A percentile compares a stretch with the other conserved stretches of the same genome.
These are phyloP conservation scores for Xestoiulus laeticollis DNA, from an alignment of 2,888 invertebrate genomes.

Conservation along the genomic window DNA sequence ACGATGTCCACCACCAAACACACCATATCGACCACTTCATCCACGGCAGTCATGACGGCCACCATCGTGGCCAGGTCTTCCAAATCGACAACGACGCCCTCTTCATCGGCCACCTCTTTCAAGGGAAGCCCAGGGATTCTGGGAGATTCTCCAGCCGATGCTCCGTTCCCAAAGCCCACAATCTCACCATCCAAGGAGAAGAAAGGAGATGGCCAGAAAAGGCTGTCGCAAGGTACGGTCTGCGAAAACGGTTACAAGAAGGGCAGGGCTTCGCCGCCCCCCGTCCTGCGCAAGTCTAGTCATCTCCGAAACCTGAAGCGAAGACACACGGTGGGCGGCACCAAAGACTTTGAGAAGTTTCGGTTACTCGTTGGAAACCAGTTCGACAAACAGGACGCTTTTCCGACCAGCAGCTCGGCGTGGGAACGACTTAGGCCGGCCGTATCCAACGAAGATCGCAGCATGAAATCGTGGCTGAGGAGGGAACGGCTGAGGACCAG, in stretches of 20 bases:
- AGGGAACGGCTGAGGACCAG: slow-evolving; percentile 71
- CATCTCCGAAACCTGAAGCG: slow-evolving; percentile 71
- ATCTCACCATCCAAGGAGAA: slow-evolving; percentile 10
- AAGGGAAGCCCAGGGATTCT: background rate
- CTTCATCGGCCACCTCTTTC: background rate
- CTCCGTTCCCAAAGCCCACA: background rate
- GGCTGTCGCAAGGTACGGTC: slow-evolving; percentile 21
- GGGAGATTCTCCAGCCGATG: background rate
- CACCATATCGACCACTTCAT: slow-evolving; percentile 49
- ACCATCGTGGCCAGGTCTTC: slow-evolving; percentile 49
- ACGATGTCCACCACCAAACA: slow-evolving; percentile 48
- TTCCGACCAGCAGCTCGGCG: slow-evolving; percentile 57
- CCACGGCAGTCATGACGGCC: slow-evolving; percentile 53
- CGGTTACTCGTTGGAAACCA: slow-evolving; percentile 60
- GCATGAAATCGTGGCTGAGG: slow-evolving; percentile 63
- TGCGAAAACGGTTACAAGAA: slow-evolving; percentile 47
- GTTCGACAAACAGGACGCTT: slow-evolving; percentile 15
- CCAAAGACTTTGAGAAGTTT: slow-evolving; percentile 78
- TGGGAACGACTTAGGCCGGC: slow-evolving; percentile 62
- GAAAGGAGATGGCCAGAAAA: background rate
- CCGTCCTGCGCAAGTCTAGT: slow-evolving; percentile 51
- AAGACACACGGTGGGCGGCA: slow-evolving; percentile 88
- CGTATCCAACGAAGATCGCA: slow-evolving; percentile 55
- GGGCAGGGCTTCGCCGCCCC: slow-evolving; percentile 44
- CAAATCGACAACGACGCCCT: slow-evolving; percentile 32